A percentile compares a stretch with the other conserved stretches of the same genome.
Evolutionary conservation across 1,140 invertebrate genomes (phyloP).

Genomic region (Trinorchestia longiramus): DNA sequence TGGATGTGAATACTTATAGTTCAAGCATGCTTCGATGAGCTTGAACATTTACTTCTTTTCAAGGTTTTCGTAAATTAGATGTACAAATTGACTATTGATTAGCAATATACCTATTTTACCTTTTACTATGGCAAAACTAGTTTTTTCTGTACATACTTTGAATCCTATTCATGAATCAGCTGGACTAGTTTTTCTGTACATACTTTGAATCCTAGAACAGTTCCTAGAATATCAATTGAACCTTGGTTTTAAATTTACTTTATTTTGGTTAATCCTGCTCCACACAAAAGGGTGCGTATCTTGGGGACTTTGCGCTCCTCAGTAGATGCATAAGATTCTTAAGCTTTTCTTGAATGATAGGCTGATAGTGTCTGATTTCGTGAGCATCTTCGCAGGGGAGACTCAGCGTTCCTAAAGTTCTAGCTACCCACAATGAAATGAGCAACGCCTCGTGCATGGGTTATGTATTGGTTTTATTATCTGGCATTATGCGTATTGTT

Average conservation of each 20-base stretch:
- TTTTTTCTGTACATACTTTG: neutral
- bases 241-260: neutral
- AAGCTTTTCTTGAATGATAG: neutral
- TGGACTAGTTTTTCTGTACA: neutral
- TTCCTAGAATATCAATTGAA: neutral
- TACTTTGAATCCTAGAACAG: neutral
- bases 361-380: neutral
- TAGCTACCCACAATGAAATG: neutral
- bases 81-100: neutral
- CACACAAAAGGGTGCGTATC: too few species aligned
- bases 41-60: neutral
- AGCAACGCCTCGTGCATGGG: neutral
- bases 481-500: neutral
- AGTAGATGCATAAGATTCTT: neutral
- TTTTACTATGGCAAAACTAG: neutral
- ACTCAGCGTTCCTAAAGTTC: too few species aligned
- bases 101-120: neutral
- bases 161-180: too few species aligned
- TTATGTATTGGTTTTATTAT: neutral
- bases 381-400: neutral
- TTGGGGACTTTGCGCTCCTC: neutral
- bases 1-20: neutral
- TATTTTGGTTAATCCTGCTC: neutral
- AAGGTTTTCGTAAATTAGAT: neutral
- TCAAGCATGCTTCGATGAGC: neutral